Evolutionary conservation across 1,140 invertebrate genomes (phyloP).

Genomic region (Nautilus pompilius): DNA sequence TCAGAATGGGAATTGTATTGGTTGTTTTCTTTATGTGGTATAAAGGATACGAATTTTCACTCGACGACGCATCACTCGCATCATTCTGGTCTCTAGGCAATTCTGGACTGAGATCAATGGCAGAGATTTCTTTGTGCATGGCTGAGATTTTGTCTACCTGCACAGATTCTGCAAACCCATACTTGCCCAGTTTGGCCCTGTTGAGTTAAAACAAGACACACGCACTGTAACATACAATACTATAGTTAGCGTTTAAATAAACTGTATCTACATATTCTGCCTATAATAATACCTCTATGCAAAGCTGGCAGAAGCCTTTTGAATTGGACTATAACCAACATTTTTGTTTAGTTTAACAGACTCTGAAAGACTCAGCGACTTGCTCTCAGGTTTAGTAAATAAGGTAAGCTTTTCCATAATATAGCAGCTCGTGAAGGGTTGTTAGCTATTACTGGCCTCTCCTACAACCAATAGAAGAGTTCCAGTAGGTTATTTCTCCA

Average conservation of each 20-base stretch:
- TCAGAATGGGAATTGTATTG: not conserved
- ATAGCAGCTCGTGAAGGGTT: no score
- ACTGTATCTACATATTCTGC: not conserved
- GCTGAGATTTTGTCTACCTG: slow-evolving; percentile 30
- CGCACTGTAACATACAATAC: not conserved
- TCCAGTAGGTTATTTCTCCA: no score
- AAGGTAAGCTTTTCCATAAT: no score
- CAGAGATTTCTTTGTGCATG: slow-evolving; percentile 20
- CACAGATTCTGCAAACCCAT: slow-evolving; percentile 42
- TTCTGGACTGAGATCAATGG: no score
- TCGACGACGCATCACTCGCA: not conserved
- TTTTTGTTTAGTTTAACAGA: not conserved
- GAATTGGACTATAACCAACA: not conserved
- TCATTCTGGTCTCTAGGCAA: no score
- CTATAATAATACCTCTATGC: not conserved
- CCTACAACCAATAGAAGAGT: no score
- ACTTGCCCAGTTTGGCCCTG: slow-evolving; percentile 38
- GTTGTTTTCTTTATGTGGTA: not conserved
- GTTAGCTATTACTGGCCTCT: no score
- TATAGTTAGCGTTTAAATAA: not conserved
- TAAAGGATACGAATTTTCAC: slow-evolving; percentile 1
- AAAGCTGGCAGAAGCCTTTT: not conserved
- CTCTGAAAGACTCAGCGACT: not conserved
- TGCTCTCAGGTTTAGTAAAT: not conserved
- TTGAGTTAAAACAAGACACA: slow-evolving; percentile 3